Evolutionary conservation across 2,113 vertebrate genomes (phyloP).

Genomic region (Laterallus jamaicensis): DNA sequence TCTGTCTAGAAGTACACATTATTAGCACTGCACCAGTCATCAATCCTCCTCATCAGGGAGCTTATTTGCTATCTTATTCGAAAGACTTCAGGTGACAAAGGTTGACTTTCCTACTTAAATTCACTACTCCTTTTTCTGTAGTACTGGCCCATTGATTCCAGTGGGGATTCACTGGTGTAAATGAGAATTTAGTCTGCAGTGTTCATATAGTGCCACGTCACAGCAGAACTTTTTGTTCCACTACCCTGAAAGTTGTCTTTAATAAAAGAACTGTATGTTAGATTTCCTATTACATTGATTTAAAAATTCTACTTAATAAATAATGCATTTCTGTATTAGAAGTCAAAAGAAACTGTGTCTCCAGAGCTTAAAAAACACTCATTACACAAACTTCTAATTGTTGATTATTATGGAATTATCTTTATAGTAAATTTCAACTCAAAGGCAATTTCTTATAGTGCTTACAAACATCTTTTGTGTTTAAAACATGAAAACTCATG

Average conservation of each 20-base stretch:
- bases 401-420: not conserved
- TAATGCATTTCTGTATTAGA: not conserved
- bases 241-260: not conserved
- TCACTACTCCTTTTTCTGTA: not conserved
- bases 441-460: not conserved
- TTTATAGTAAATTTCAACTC: not conserved
- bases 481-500: conserved; percentile 16
- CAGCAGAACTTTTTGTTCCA: not conserved
- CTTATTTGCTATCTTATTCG: not conserved
- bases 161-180: not conserved
- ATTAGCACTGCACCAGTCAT: not conserved
- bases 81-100: not conserved
- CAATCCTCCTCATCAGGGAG: not conserved
- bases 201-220: not conserved
- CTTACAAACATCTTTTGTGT: not conserved
- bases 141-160: not conserved
- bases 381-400: not conserved
- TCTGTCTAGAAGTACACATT: not conserved
- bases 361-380: not conserved
- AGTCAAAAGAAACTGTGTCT: not conserved
- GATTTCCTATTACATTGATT: not conserved
- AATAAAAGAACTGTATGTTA: not conserved
- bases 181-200: not conserved
- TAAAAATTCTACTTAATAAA: not conserved
- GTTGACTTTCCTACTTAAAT: not conserved